Base-by-base conservation (phyloP, 2,797 vertebrate genomes). In the Hylomyscus alleni region DNA sequence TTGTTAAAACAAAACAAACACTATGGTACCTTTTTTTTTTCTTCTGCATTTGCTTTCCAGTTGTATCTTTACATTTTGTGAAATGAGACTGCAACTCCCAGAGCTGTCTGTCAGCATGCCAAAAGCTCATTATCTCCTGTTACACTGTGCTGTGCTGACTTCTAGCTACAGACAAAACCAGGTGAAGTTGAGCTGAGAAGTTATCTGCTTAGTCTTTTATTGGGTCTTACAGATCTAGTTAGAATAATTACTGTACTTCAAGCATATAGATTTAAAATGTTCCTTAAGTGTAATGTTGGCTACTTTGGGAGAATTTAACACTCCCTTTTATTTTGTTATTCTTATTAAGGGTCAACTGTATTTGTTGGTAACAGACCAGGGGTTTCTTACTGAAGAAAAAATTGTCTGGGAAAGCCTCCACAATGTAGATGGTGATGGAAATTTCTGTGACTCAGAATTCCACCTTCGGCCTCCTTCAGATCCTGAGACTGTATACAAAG, bases 391-490 rank as follows among this genome's bases (percentile, higher is more conserved):
- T 0, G 99, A 99, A 98, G 99, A 99, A 98, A 99, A 99, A 97
- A 99, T 99, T 89, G 99, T 99, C 89, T 99, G 99, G 99, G 99
- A 99, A 98, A 99, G 99, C 98, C 99, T 99, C 82, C 99, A 99
- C 97, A 99, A 99, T 31, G 99, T 99, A 4, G 99, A 99, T 14
- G 99, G 99, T 76, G 99, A 99, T 20, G 99, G 99, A 81, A 99
- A 99, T 97, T 99, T 99, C 98, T 99, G 99, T 84, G 99, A 99
- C 86, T 99, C 99, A 0, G 99, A 99, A 97, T 99, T 99, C 98
- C 99, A 98, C 97, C 98, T 99, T 93, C 99, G 99, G 91, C 99
- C 99, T 92, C 99, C 99, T 4, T 99, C 99, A 12, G 99, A 99
- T 97, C 99, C 99, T 20, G 99, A 99, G 98, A 99, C 99, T 0